These are phyloP conservation scores for Eospalax fontanierii DNA, from an alignment of 2,797 vertebrate species.

Conservation along the genomic window DNA sequence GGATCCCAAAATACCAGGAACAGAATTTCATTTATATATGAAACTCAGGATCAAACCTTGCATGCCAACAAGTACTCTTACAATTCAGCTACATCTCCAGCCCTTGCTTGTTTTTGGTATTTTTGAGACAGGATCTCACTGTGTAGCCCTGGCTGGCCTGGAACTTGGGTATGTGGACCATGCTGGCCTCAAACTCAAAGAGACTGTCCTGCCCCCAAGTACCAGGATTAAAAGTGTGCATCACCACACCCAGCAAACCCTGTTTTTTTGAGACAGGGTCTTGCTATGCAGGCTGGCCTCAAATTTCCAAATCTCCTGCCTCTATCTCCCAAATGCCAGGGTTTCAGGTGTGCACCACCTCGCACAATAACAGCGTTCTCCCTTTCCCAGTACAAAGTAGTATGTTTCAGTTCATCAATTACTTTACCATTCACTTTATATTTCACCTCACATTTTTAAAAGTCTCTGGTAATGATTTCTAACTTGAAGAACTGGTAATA, in stretches of 20 bases:
- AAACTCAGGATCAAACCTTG: background rate
- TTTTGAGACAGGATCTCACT: background rate
- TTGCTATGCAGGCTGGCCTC: background rate
- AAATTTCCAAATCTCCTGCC: background rate
- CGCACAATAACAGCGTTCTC: background rate
- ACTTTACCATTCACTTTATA: background rate
- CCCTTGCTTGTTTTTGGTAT: background rate
- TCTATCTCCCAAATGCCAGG: background rate
- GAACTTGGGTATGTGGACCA: background rate
- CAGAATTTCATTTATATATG: background rate
- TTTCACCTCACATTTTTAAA: background rate
- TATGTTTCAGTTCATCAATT: background rate
- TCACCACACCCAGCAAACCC: too few species aligned
- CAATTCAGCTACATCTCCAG: background rate
- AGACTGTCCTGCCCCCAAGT: too few species aligned
- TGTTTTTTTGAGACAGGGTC: background rate
- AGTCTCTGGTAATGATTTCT: conserved; percentile 18
- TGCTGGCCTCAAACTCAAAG: background rate
- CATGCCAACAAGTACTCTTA: background rate
- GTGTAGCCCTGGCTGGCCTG: background rate
- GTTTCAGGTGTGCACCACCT: background rate
- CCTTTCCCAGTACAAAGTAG: background rate
- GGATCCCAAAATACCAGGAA: background rate
- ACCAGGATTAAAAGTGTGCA: too few species aligned
- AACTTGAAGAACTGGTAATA: background rate